Conservation (phyloP, 2,888 invertebrate genomes). For the Tachina lurida region DNA sequence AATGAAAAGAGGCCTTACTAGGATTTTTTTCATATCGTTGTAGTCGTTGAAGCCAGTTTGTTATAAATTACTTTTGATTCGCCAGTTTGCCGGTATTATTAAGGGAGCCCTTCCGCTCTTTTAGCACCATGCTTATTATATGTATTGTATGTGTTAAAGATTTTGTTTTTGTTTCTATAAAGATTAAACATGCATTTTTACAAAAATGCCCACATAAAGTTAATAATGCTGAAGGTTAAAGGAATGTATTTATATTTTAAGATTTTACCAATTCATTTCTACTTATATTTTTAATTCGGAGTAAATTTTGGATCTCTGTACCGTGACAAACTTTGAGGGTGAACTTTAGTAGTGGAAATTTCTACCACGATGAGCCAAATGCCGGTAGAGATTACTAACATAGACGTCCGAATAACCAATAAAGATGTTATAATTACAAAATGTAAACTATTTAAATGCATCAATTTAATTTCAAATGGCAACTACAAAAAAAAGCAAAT, state of each 20-base stretch:
- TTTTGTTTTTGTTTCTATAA: constrained; percentile 38
- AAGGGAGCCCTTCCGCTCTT: constrained; percentile 71
- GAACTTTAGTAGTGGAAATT: too few relatives aligned
- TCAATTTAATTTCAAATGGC: too few relatives aligned
- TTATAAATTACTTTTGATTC: constrained; percentile 71
- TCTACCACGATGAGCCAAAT: too few relatives aligned
- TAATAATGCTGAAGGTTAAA: constrained; percentile 37
- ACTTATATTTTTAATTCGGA: too few relatives aligned
- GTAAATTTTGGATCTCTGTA: too few relatives aligned
- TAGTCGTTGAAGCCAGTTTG: constrained; percentile 50
- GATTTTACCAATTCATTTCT: too few relatives aligned
- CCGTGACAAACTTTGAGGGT: too few relatives aligned
- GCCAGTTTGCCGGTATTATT: constrained; percentile 70
- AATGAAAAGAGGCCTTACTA: constrained; percentile 25
- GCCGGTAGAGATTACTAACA: too few relatives aligned
- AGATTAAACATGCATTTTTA: constrained; percentile 35
- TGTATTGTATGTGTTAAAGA: constrained; percentile 54
- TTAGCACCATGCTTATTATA: constrained; percentile 63
- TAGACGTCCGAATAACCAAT: too few relatives aligned
- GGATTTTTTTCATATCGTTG: constrained; percentile 3
- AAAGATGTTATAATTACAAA: too few relatives aligned
- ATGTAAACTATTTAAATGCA: too few relatives aligned
- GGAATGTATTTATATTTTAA: constrained; percentile 12
- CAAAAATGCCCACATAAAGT: constrained; percentile 45
- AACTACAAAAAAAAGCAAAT: background rate